Conservation (phyloP, 2,888 invertebrate species). For the Clitarchus hookeri region DNA sequence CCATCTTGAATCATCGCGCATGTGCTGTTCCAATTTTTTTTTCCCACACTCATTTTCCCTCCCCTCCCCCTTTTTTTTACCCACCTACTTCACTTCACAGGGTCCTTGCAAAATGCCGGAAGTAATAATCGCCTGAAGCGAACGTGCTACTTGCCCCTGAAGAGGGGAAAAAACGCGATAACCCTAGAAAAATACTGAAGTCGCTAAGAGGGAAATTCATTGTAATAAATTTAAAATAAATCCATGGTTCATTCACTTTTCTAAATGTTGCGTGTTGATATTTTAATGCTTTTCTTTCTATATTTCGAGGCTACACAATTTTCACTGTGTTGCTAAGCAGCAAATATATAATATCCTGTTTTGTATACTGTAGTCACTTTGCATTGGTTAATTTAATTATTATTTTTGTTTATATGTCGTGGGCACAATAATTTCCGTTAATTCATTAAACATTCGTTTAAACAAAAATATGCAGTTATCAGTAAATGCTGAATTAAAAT, state of each 20-base stretch:
- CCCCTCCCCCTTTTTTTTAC: neutral
- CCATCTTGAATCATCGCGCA: conserved; percentile 24
- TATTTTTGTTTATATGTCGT: too few species aligned
- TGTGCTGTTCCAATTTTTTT: conserved; percentile 15
- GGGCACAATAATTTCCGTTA: too few species aligned
- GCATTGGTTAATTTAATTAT: too few species aligned
- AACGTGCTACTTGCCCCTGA: neutral
- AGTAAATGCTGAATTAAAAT: too few species aligned
- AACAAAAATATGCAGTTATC: too few species aligned
- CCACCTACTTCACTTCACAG: neutral
- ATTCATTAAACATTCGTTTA: too few species aligned
- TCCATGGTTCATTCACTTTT: neutral
- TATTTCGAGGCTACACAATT: too few species aligned
- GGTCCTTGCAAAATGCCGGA: conserved; percentile 14
- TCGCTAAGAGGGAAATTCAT: neutral
- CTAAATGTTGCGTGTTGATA: too few species aligned
- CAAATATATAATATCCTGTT: too few species aligned
- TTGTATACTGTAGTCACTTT: too few species aligned
- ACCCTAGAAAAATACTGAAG: neutral
- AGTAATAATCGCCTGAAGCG: conserved; percentile 1
- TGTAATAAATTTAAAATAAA: neutral
- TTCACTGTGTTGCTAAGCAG: too few species aligned
- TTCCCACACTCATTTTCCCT: neutral
- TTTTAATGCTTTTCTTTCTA: too few species aligned
- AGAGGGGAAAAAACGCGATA: neutral